Conservation (phyloP, 2,113 vertebrate genomes). For the Megalops atlanticus region DNA sequence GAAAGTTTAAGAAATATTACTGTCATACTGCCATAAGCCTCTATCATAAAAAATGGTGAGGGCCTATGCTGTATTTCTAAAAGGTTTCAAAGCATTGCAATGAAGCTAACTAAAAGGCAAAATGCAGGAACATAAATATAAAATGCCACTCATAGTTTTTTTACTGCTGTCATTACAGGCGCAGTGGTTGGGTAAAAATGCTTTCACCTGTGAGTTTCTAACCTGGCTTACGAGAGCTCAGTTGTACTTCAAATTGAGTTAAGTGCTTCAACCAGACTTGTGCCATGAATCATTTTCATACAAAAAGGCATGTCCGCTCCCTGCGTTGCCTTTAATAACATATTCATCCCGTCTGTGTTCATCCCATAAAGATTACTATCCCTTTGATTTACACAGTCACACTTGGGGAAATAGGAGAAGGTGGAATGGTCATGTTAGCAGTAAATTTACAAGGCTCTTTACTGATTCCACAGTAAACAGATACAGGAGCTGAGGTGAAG, state of each 20-base stretch:
- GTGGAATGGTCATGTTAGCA: neutral
- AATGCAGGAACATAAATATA: neutral
- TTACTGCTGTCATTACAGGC: neutral
- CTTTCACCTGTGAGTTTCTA: neutral
- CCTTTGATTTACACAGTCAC: slow-evolving; percentile 1
- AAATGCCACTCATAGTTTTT: neutral
- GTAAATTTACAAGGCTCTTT: slow-evolving; percentile 11
- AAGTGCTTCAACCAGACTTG: neutral
- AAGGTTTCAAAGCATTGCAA: neutral
- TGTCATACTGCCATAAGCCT: too few species aligned
- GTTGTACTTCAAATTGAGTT: neutral
- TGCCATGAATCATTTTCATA: neutral
- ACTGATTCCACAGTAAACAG: neutral
- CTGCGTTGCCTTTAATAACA: neutral
- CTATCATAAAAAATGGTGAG: too few species aligned
- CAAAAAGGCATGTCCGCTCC: neutral
- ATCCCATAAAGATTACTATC: slow-evolving; percentile 11
- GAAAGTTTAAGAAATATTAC: too few species aligned
- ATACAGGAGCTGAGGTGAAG: neutral
- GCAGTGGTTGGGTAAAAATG: neutral
- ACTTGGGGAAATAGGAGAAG: slow-evolving; percentile 6
- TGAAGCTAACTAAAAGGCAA: neutral
- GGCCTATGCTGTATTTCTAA: neutral
- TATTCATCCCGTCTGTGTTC: neutral
- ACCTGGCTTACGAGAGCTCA: neutral